Base-by-base conservation (phyloP, 2,888 invertebrate genomes). In the Maniola hyperantus region DNA sequence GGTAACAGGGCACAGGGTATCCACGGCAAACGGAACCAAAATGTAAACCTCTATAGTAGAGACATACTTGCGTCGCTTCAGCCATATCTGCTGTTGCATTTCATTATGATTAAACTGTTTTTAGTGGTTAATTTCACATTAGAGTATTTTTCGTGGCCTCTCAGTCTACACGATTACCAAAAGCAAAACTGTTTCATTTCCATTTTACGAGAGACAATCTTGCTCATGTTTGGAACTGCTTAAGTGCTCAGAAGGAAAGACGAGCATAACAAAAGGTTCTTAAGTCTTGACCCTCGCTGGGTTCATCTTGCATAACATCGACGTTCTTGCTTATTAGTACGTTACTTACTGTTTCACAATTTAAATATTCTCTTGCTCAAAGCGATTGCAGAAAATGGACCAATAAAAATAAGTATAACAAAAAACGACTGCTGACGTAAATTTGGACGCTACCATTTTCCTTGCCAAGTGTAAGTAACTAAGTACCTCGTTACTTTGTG, bases 361-460 rank as follows among this genome's bases (percentile, higher is more conserved):
- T 74, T 73, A 77, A 83, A 82, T 78, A 83, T 85, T 80, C 78
- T 84, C 79, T 87, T 84, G 81, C 84, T 80, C 73, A 85, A 86
- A 84, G 78, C 78, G 82, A 84, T 84, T 83, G 85, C 83, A 77
- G 83, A 79, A 83, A 87, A 83, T 79, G 77, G 73, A 66, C 77
- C 75, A 79, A 82, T 79, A 80, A 84, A 83, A 79, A 67, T 68
- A 83, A 79, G 65, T 68, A 59, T 60, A 57, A 59, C 36, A 71
- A 61, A 72, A 71, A 68, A 8, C 51, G 36, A 64, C 39, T 62
- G 54, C 54, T 64, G 60, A 51, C 15, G 50, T 8, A 54, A 64
- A 70, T 15, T 20, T 54, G 5, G 51, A 20, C 34, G 48, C 44
- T 11, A 39, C 61, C 26, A 39, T 67, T 34, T 64, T 26, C 20